Evolutionary conservation across 1,140 invertebrate genomes (phyloP).

Genomic region (Archivesica marissinica): DNA sequence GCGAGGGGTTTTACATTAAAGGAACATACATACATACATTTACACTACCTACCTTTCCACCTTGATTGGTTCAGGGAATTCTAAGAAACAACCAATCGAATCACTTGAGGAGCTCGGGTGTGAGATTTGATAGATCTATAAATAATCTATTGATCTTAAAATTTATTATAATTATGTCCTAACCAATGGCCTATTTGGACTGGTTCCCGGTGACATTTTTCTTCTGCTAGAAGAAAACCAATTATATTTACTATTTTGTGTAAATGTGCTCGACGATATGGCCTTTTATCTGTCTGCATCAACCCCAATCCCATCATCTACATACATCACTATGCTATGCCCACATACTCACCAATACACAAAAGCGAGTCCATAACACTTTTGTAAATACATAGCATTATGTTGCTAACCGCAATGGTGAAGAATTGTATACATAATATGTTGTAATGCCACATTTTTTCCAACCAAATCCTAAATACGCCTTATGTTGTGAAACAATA

Average conservation of each 20-base stretch:
- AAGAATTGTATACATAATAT: slow-evolving; percentile 57
- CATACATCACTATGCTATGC: too few relatives aligned
- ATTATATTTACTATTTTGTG: background rate
- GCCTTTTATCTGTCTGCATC: background rate
- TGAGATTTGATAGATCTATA: too few relatives aligned
- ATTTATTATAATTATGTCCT: too few relatives aligned
- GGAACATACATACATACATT: too few relatives aligned
- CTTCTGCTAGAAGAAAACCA: slow-evolving; percentile 52
- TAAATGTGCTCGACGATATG: background rate
- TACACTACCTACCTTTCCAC: too few relatives aligned
- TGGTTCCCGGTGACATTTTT: slow-evolving; percentile 52
- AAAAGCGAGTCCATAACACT: too few relatives aligned
- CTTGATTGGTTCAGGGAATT: too few relatives aligned
- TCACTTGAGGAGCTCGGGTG: too few relatives aligned
- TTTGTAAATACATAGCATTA: slow-evolving; percentile 53
- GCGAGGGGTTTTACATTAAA: too few relatives aligned
- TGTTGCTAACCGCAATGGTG: slow-evolving; percentile 33
- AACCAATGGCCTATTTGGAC: slow-evolving; percentile 6
- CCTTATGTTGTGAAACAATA: slow-evolving; percentile 34
- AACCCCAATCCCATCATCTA: slow-evolving; percentile 46
- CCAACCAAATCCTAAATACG: slow-evolving; percentile 61
- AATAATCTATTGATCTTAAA: too few relatives aligned
- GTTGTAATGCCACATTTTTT: background rate
- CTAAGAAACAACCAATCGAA: too few relatives aligned
- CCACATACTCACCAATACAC: too few relatives aligned